Evolutionary conservation across 2,888 invertebrate species (phyloP), one percentile per base, ranked within the genome.

Genomic region (Melieria omissa): DNA sequence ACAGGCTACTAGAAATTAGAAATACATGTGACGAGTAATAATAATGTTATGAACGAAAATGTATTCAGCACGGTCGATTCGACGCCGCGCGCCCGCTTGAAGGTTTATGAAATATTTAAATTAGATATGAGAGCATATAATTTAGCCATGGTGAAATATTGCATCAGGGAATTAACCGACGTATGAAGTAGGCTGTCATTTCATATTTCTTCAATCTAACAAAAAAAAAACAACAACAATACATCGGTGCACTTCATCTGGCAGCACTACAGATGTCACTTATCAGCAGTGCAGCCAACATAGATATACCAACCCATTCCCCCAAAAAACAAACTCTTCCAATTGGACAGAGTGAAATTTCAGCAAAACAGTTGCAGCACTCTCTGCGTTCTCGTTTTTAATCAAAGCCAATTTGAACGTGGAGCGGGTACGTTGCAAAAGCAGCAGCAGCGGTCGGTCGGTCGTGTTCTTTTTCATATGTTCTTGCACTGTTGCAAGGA

Each of bases 321-420:
- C 8, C 29, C 29, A 12, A 46, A 14, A 14, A 14, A 29, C 29
- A 2, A 29, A 8, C 45, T 44, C n/a, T 67, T 67, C 66, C 60
- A 57, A 60, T 67, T 67, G 58, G 66, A 55, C 29, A 60, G 9
- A 49, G 66, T 67, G 47, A 58, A 49, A 61, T 44, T 65, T 12
- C 8, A 29, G 8, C 52, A 54, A 44, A 41, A 12, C 14, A 12
- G 14, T 4, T 44, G 10, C 3, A 29, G 29, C 16, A 44, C 29
- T 14, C 4, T 16, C 16, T 8, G 16, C 29, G 46, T 62, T 47
- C 41, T 14, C 49, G 49, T 54, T 45, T 45, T 61, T 46, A 14
- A 29, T 65, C 47, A 68, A 72, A 72, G 58, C 45, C 52, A 60
- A 64, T 55, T 68, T 54, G 72, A 69, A 64, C 64, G 72, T 65